Evolutionary conservation across 2,797 vertebrate genomes (phyloP), one percentile per base, ranked within the genome.

Genomic region (Phylloscopus collybita): DNA sequence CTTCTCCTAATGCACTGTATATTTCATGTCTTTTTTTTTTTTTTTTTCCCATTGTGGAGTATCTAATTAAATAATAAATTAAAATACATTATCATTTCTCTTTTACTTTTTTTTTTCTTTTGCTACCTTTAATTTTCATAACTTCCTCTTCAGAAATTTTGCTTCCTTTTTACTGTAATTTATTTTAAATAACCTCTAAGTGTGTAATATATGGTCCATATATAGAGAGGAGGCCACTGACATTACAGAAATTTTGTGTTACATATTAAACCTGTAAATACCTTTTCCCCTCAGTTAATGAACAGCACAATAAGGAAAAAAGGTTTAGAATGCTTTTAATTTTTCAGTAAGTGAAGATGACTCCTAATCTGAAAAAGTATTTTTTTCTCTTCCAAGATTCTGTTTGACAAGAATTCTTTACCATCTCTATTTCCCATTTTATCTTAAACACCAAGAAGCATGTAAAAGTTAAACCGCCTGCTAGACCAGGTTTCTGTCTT

Each of bases 31-130:
- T 13, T n/a, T 25, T n/a, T 32, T 25, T 27, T 1, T 0, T 10
- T 3, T 25, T 27, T 1, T 0, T 10, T 3, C n/a, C 1, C 5
- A 6, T 74, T 86, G 11, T 82, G 42, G 13, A 74, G 38, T 14
- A 73, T 42, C 26, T 81, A 81, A 74, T 72, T 88, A 36, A 92
- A 74, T 76, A 61, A 54, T 71, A 53, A 83, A 72, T 81, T 64
- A 80, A 89, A 94, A 93, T 60, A 11, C 5, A 5, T 50, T 0
- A 20, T 85, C 56, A 25, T 70, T 88, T 71, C 9, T 69, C 1
- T 45, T 45, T 45, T 45, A 85, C n/a, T 34, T 42, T 61, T 81
- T 12, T 38, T 82, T 80, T 89, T 61, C 4, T 47, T 5, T 54
- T 86, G 13, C 20, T 64, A 10, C 4, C 36, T 88, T 61, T 32